Evolutionary conservation across 64 coral and sea anemone genomes (phyloP).

Genomic region (Astreopora myriophthalma): DNA sequence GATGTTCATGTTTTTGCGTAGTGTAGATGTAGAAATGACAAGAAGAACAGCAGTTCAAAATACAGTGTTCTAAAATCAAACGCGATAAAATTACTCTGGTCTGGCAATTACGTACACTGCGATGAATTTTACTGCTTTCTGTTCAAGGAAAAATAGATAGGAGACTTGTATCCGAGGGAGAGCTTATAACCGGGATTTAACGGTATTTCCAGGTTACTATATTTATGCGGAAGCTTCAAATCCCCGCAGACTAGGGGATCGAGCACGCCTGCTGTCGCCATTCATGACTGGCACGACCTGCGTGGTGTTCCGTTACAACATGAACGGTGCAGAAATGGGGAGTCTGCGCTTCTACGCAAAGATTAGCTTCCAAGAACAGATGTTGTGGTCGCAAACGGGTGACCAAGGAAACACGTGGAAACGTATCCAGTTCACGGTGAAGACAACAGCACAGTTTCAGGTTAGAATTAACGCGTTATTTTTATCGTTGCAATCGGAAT

Average conservation of each 20-base stretch:
- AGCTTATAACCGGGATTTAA: neutral
- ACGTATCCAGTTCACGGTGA: neutral
- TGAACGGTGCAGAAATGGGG: slow-evolving; percentile 12
- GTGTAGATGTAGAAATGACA: too few species aligned
- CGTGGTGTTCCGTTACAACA: neutral
- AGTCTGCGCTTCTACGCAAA: neutral
- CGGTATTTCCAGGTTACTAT: neutral
- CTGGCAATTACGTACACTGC: too few species aligned
- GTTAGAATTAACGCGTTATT: neutral
- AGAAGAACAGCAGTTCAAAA: too few species aligned
- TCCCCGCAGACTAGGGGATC: neutral
- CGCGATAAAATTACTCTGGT: too few species aligned
- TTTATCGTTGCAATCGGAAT: too few species aligned
- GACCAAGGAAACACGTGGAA: slow-evolving; percentile 5
- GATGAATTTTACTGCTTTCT: too few species aligned
- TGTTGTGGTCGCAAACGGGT: neutral
- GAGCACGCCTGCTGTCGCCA: slow-evolving; percentile 13
- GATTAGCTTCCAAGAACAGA: neutral
- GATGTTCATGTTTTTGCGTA: too few species aligned
- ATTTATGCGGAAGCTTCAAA: slow-evolving; percentile 25
- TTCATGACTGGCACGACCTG: neutral
- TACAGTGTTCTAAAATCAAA: too few species aligned
- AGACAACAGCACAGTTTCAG: neutral
- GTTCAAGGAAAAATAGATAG: too few species aligned
- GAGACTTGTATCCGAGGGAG: too few species aligned